These are phyloP conservation scores for Decapterus maruadsi DNA, from an alignment of 2,797 vertebrate genomes.

Conservation along the genomic window DNA sequence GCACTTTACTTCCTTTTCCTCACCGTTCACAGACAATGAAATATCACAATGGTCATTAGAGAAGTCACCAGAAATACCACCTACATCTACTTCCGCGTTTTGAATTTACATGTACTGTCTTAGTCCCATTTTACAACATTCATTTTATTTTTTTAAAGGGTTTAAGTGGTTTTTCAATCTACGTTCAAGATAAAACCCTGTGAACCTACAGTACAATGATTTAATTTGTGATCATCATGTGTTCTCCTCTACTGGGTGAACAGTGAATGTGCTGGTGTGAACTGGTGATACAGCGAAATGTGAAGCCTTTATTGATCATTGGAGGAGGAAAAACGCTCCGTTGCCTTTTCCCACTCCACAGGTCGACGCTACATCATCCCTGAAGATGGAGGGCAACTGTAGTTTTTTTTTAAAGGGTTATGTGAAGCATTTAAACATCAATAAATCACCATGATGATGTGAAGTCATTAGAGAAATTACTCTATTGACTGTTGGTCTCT, in stretches of 20 bases:
- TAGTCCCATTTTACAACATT: too few species aligned
- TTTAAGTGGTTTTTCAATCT: not conserved
- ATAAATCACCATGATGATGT: not conserved
- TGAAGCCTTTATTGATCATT: conserved; percentile 31
- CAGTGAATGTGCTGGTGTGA: not conserved
- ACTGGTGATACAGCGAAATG: conserved; percentile 25
- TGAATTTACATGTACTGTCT: not conserved
- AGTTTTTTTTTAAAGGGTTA: conserved; percentile 2
- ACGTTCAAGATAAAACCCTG: not conserved
- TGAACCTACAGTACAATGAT: not conserved
- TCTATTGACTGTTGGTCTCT: not conserved
- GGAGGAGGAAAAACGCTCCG: not conserved
- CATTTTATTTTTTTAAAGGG: too few species aligned
- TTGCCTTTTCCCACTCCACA: not conserved
- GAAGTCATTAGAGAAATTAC: conserved; percentile 34
- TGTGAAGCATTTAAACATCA: not conserved
- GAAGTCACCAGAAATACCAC: not conserved
- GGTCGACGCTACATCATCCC: not conserved
- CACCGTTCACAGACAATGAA: not conserved
- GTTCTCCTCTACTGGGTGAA: not conserved
- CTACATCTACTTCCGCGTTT: not conserved
- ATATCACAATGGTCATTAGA: not conserved
- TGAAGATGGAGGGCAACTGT: not conserved
- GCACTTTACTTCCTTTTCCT: not conserved
- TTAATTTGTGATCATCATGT: not conserved